These are phyloP conservation scores for Nothoprocta pentlandii DNA, from an alignment of 2,113 vertebrate species.

Conservation along the genomic window DNA sequence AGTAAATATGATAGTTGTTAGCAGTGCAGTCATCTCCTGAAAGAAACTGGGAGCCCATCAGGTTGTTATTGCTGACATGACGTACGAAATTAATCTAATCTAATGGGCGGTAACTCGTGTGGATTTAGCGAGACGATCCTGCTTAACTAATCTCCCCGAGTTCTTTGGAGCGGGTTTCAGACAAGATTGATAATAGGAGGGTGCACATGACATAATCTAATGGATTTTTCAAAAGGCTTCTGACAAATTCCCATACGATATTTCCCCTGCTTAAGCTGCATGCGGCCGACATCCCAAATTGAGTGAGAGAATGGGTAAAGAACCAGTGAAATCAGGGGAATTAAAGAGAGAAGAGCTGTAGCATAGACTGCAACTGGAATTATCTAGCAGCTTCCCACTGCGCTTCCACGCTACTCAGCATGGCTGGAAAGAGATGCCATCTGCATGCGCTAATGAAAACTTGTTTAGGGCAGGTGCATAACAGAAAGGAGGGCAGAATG, in stretches of 20 bases:
- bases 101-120: conserved; percentile 10
- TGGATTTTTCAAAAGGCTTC: conserved; percentile 65
- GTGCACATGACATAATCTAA: conserved; percentile 50
- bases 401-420: not conserved
- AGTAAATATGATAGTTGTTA: not conserved
- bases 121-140: conserved; percentile 51
- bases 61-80: not conserved
- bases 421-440: conserved; percentile 46
- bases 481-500: conserved; percentile 33
- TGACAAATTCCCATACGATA: conserved; percentile 57
- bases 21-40: not conserved
- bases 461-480: conserved; percentile 60
- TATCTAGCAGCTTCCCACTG: conserved; percentile 43
- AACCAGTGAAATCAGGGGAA: not conserved
- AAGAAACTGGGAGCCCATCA: not conserved
- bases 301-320: conserved; percentile 15
- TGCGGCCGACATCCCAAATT: not conserved
- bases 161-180: conserved; percentile 45
- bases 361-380: not conserved
- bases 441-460: conserved; percentile 68
- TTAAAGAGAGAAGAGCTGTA: conserved; percentile 15
- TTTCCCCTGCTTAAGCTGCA: conserved; percentile 31
- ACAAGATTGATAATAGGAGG: conserved; percentile 31
- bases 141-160: conserved; percentile 50
- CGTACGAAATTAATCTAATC: conserved; percentile 34